Evolutionary conservation across 2,113 vertebrate genomes (phyloP), one percentile per base, ranked within the genome.

Genomic region (Loxodonta africana): DNA sequence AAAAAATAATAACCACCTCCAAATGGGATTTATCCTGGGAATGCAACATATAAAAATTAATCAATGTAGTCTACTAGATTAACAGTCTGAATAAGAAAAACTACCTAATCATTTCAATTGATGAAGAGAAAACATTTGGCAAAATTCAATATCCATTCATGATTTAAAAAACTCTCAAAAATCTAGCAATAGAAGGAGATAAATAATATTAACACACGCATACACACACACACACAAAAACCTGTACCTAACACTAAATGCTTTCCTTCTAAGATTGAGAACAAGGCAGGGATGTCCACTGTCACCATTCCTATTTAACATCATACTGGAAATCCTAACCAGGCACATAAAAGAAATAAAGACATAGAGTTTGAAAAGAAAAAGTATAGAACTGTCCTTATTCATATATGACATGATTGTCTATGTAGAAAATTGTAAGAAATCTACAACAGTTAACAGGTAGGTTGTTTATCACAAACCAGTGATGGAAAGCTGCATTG

Each of bases 61-160:
- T 57, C 44, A 81, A 26, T 81, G 73, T 81, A 67, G 67, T 41
- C 23, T 67, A 92, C 20, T 46, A 83, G 48, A 91, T 57, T 67
- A 77, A 90, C 10, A 92, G 30, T 33, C 63, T 89, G 37, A 91
- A 77, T 10, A 88, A 91, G 33, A 83, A 63, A 86, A 44, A 83
- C 44, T 65, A 93, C 15, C 53, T 25, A 67, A 83, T 71, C 17
- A 78, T 63, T 88, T 77, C 20, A 87, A 76, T 5, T 87, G 46
- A 67, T 48, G 11, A 14, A 87, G 63, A 90, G 37, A 60, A 48
- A 62, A 3, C 46, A 14, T 88, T 33, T 53, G 6, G 48, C 78
- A 83, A 83, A 71, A 93, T 60, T 90, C 51, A 74, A 60, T 37
- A 86, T 63, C 41, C 20, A 60, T 93, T 85, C 65, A 65, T 8